Conservation (phyloP, 2,113 vertebrate genomes). For the Crotalus horridus region DNA sequence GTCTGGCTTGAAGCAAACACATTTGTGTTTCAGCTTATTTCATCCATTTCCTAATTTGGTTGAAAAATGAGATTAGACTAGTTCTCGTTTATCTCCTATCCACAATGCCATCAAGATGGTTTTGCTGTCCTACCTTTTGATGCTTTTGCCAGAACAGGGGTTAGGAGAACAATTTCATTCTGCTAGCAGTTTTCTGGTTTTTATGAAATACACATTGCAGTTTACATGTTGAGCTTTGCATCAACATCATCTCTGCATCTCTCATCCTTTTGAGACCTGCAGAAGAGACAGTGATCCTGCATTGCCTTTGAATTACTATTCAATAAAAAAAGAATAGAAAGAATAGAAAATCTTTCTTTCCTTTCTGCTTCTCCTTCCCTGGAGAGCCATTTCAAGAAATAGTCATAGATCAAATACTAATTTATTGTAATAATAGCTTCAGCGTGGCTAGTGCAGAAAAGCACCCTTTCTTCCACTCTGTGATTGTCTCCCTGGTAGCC, state of each 20-base stretch:
- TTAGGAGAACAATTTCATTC: not conserved
- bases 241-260: not conserved
- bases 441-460: too few relatives aligned
- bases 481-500: not conserved
- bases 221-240: not conserved
- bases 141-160: not conserved
- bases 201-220: not conserved
- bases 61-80: fast-evolving
- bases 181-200: not conserved
- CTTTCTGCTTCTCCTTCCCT: not conserved
- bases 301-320: not conserved
- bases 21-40: not conserved
- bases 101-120: not conserved
- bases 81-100: not conserved
- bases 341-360: not conserved
- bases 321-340: not conserved
- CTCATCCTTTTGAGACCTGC: not conserved
- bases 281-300: not conserved
- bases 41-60: not conserved
- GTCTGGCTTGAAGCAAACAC: constrained; percentile 9
- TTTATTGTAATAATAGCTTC: not conserved
- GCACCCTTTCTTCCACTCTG: not conserved
- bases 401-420: not conserved
- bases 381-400: not conserved
- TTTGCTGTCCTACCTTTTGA: not conserved